phyloP scores from a whole-genome alignment of 2,888 invertebrate species.

The Spodoptera littoralis region DNA sequence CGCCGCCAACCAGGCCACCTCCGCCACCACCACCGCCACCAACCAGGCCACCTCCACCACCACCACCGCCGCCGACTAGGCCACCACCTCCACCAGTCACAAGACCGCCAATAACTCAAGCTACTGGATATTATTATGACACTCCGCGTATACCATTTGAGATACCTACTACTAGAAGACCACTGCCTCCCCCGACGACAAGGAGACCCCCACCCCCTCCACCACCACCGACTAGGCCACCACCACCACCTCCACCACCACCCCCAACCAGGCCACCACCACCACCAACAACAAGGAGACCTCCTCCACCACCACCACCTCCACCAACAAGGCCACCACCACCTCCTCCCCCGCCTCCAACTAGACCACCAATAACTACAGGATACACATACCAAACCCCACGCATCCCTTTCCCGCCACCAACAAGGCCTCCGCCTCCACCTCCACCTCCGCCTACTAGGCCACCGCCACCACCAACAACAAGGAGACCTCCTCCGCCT shows the following conservation, averaged over 20 bases:
- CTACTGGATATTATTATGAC: conserved; percentile 70
- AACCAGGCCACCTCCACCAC: conserved; percentile 42
- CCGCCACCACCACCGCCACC: conserved; percentile 7
- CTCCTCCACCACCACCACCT: conserved; percentile 23
- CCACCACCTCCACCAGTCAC: conserved; percentile 40
- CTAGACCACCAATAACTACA: conserved; percentile 24
- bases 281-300: conserved; percentile 9
- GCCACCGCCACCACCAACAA: conserved; percentile 45
- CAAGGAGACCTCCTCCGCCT: conserved; percentile 14
- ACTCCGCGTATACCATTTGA: conserved; percentile 58
- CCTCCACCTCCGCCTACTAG: conserved; percentile 55
- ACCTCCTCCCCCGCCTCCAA: conserved; percentile 23
- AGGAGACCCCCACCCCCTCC: conserved; percentile 36
- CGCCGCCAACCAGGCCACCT: conserved; percentile 44
- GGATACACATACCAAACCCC: conserved; percentile 49
- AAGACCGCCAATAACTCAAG: conserved; percentile 42
- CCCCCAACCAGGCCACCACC: conserved; percentile 33
- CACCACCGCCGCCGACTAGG: conserved; percentile 45
- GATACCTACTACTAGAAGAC: conserved; percentile 41
- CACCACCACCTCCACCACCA: conserved; percentile 32
- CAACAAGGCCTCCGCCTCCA: conserved; percentile 53
- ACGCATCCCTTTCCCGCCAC: conserved; percentile 53
- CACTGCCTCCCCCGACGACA: conserved; percentile 40
- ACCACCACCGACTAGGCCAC: conserved; percentile 25
- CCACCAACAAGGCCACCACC: conserved; percentile 21